Base-by-base conservation (phyloP, 2,797 vertebrate genomes). In the Sebastes oblongus region DNA sequence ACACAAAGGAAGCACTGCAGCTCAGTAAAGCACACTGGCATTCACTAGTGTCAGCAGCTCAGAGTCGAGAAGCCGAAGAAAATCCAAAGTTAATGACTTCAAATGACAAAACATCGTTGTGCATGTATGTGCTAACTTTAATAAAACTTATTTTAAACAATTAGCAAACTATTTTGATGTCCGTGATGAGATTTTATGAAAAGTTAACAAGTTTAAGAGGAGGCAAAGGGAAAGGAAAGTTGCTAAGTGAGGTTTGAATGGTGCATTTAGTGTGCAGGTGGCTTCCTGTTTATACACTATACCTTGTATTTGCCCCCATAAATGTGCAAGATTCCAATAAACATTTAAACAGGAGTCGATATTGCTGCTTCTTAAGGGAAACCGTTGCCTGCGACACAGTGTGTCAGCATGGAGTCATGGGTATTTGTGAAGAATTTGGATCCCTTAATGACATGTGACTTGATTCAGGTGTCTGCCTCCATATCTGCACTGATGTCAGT, bases 401-500 rank as follows among this genome's bases (percentile, higher is more conserved):
- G 73, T 91, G 90, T 90, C 88, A 84, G 86, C 83, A 80, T 68
- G 80, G 80, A 91, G 83, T 91, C 79, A 89, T 62, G 91, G 80
- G 54, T 81, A 66, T 93, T 91, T 89, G 88, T 86, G 84, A 89
- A 75, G 92, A 90, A 89, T 92, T 83, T 86, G 89, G 87, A 82
- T 89, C 70, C 80, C 54, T 81, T 93, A 95, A 95, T 94, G 92
- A 90, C 91, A 93, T 90, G 88, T 77, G 86, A 86, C 89, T 89
- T 88, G 88, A 92, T 91, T 90, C 89, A 81, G 86, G 84, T 91
- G 86, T 88, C 88, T 86, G 89, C 82, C 82, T 89, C 83, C 84
- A 80, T 93, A 93, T 93, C 91, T 91, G 88, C 72, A 88, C 87
- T 87, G 86, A 90, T 92, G 92, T 93, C 92, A 90, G 90, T 90